Evolutionary conservation across 1,140 invertebrate genomes (phyloP), one percentile per base, ranked within the genome.

Genomic region (Euura saliciscinereae): DNA sequence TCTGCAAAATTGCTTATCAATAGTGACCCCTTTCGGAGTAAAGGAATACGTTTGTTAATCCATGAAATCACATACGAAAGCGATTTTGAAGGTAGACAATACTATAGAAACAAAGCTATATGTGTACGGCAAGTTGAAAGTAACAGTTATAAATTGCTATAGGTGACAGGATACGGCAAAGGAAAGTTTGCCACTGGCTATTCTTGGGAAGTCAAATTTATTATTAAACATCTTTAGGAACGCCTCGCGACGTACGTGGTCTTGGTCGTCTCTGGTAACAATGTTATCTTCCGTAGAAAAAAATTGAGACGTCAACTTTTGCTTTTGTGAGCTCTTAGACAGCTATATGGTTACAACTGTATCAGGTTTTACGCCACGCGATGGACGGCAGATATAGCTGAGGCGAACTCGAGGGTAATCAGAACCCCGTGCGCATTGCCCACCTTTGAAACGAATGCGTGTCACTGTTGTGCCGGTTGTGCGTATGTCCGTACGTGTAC

Each of bases 241-340:
- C 51, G 3, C 51, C 51, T 59, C 13, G 51, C 51, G 51, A 59
- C 51, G 51, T 59, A 59, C 51, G 51, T 59, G 51, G 51, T 59
- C 51, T n/a, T n/a, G 13, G 51, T 5, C 3, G 10, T 59, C 51
- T 59, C 51, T 59, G 51, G 51, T 59, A 59, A 59, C 51, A 59
- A 59, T 59, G 51, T n/a, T 59, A 59, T 59, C 51, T 59, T n/a
- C 3, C 8, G 51, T 59, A 59, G 28, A 59, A 59, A 59, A 59
- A 59, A 59, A 59, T 59, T 59, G 51, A 59, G 51, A 59, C 51
- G 51, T 59, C 51, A 59, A 59, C 51, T n/a, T 59, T n/a, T 59
- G 51, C 51, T 59, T 59, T 59, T 59, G 51, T 59, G 51, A 59
- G 51, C 3, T 11, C 51, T 59, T 59, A 59, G 13, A 59, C 51